Base-by-base conservation (phyloP, 2,113 vertebrate species). In the Ceyx melanurus region DNA sequence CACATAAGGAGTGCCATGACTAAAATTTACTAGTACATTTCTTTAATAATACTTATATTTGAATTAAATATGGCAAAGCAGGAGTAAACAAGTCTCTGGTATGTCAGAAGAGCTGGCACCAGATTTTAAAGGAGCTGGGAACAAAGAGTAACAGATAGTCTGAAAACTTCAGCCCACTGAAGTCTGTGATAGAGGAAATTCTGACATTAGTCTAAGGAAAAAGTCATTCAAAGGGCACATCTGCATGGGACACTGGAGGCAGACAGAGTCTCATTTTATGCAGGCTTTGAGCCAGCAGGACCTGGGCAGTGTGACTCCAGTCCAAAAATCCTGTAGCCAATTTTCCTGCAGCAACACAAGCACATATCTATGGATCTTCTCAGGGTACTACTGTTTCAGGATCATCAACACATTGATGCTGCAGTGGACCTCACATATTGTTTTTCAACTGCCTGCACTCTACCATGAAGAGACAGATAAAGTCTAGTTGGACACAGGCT, bases 31-130 rank as follows among this genome's bases (percentile, higher is more conserved):
- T 50, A 66, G 31, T 81, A 51, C 12, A 51, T 84, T 60, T 71
- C 15, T 77, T 86, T 71, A 90, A 53, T 82, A 91, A 85, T 54
- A 65, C 31, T 86, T 68, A 45, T 21, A 53, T 43, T 90, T 40
- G 11, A 93, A 92, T 67, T 73, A 86, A 71, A 91, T 83, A 10
- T 43, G 15, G 28, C 54, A 73, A 76, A 91, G n/a, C 13, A 60
- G 53, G 51, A 74, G 22, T 23, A 94, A n/a, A 51, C 5, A 45
- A 75, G 19, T 46, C 25, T 64, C 65, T 89, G 29, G 17, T 46
- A 46, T 61, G 42, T 31, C 54, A 82, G 48, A 67, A 86, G 35
- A 61, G 2, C 33, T 75, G 53, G 5, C 16, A 28, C 14, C 20
- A 81, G 22, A 58, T 61, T 91, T 86, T 31, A 83, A 21, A 66